Evolutionary conservation across 2,113 vertebrate species (phyloP), one percentile per base, ranked within the genome.

Genomic region (Saimiri boliviensis): DNA sequence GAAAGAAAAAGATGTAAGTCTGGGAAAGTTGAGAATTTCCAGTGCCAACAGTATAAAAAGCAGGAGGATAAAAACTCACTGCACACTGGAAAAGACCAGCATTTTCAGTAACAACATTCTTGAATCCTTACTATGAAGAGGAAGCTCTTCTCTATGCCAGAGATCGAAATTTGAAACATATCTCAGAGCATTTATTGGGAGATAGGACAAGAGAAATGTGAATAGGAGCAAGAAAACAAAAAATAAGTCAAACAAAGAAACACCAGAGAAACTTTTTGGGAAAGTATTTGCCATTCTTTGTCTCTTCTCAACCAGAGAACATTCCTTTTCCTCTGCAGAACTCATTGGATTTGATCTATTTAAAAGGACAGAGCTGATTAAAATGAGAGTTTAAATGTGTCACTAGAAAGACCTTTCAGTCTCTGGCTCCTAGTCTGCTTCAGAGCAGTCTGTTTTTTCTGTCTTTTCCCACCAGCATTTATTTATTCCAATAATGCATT

Each of bases 301-400:
- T 86, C 21, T 30, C 11, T 89, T 85, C 54, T 86, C n/a, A 84
- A 17, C 16, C 19, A 89, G 56, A 71, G 32, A 58, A 76, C 32
- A 81, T 70, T 94, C 52, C 30, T 71, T 93, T 92, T 93, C 23
- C 76, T 85, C 27, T 85, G 47, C 0, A 45, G 49, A 81, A 42
- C 71, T 93, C 56, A 80, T 60, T 66, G 58, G 60, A 30, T 80
- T 74, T 49, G 63, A 49, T 49, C 87, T 93, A 84, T 93, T 47
- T 73, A 96, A 86, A 92, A 92, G 30, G n/a, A 82, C n/a, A 89
- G 32, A 73, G 17, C 21, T 71, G 23, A 95, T 56, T 80, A 40
- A 95, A 96, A 90, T 76, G 37, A 68, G 56, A 73, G 54, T 71
- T 86, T 94, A 80, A 94, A 56, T 71, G 16, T 30, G 11, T 63